Percentiles rank a stretch among this genome's conserved stretches.
Evolutionary conservation across 2,888 invertebrate genomes (phyloP).

Genomic region (Drosophila anomelani): DNA sequence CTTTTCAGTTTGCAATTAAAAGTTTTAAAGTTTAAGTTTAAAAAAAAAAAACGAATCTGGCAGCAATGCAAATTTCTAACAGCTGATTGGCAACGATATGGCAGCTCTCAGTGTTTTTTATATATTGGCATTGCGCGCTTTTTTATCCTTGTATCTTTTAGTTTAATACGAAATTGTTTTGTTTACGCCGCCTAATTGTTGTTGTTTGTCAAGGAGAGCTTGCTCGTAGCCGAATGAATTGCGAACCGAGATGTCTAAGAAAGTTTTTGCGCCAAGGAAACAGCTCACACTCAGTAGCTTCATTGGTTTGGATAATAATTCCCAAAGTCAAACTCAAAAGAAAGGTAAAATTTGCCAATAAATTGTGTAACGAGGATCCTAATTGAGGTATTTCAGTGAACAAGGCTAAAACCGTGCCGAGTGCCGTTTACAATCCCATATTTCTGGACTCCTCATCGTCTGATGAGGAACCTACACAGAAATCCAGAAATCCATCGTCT

Average conservation of each 20-base stretch:
- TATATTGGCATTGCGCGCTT: constrained; percentile 35
- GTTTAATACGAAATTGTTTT: constrained; percentile 7
- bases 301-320: constrained; percentile 34
- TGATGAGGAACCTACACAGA: constrained; percentile 62
- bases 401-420: constrained; percentile 34
- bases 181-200: constrained; percentile 1
- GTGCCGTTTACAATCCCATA: constrained; percentile 75
- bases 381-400: constrained; percentile 63
- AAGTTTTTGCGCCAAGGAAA: constrained; percentile 10
- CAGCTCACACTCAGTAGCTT: constrained; percentile 42
- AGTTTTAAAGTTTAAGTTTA: neutral
- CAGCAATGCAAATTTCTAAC: neutral
- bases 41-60: neutral
- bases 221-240: constrained; percentile 6
- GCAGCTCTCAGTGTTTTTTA: neutral
- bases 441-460: constrained; percentile 81
- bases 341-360: constrained; percentile 3
- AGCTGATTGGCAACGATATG: neutral
- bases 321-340: constrained; percentile 24
- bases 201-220: neutral
- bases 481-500: constrained; percentile 5
- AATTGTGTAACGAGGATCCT: neutral
- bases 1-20: neutral
- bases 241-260: constrained; percentile 26
- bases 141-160: constrained; percentile 20